A percentile compares a stretch with the other conserved stretches of the same genome.
Evolutionary conservation across 2,797 vertebrate genomes (phyloP).

Genomic region (Tenualosa thibaudeaui): DNA sequence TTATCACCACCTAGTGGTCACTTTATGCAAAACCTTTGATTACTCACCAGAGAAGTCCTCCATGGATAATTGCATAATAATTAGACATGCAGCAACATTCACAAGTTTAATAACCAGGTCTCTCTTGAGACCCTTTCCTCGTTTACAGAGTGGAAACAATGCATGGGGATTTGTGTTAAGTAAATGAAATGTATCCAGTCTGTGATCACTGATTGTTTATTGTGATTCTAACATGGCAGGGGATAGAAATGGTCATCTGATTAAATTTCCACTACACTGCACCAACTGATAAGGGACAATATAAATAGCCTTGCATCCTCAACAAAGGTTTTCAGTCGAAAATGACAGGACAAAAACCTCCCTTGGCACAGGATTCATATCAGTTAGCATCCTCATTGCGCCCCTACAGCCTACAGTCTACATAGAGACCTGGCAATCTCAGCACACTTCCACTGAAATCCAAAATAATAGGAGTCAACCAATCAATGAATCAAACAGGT

Average conservation of each 20-base stretch:
- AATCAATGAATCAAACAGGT: background rate
- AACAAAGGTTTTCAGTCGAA: background rate
- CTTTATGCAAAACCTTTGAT: background rate
- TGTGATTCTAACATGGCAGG: background rate
- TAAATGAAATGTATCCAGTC: background rate
- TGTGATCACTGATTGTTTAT: background rate
- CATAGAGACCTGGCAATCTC: background rate
- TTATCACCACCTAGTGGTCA: slow-evolving; percentile 12
- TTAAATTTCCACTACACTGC: background rate
- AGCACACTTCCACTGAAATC: background rate
- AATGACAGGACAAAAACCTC: background rate
- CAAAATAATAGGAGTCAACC: background rate
- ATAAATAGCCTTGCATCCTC: background rate
- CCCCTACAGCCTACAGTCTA: too few relatives aligned
- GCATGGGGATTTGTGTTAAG: slow-evolving; percentile 2
- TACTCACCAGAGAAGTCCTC: slow-evolving; percentile 4
- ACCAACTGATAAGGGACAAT: background rate
- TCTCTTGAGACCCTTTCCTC: background rate
- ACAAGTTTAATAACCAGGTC: slow-evolving; percentile 15
- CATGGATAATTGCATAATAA: slow-evolving; percentile 21
- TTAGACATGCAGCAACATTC: slow-evolving; percentile 21
- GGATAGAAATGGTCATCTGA: background rate
- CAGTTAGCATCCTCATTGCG: background rate
- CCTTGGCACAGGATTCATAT: background rate
- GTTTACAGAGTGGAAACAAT: slow-evolving; percentile 11